Evolutionary conservation across 2,888 invertebrate genomes (phyloP).

Genomic region (Tubulanus polymorphus): DNA sequence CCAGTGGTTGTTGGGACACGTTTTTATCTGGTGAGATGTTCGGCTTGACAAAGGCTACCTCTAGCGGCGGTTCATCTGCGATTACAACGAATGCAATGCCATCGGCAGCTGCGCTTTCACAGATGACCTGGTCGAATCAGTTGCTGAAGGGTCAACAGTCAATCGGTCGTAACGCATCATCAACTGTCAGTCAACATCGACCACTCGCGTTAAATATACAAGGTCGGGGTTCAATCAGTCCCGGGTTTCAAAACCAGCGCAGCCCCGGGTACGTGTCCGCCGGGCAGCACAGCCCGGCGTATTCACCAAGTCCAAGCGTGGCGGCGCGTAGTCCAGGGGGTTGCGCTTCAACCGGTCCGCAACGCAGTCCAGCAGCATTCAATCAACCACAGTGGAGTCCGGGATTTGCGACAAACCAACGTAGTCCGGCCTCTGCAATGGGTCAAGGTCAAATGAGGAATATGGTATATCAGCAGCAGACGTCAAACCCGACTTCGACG

Average conservation of each 20-base stretch:
- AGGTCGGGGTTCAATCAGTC: neutral
- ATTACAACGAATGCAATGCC: neutral
- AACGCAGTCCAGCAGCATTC: neutral
- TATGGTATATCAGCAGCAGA: too few relatives aligned
- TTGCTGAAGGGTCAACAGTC: too few relatives aligned
- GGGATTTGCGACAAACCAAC: neutral
- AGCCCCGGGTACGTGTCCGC: neutral
- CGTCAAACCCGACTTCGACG: too few relatives aligned
- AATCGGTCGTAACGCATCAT: too few relatives aligned
- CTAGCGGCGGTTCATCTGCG: neutral
- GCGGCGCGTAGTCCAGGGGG: too few relatives aligned
- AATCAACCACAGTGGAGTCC: neutral
- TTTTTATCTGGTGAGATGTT: neutral
- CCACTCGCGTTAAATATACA: neutral
- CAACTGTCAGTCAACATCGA: neutral
- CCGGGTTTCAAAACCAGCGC: neutral
- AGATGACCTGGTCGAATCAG: conserved; percentile 13
- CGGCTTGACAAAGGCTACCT: neutral
- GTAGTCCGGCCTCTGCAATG: too few relatives aligned
- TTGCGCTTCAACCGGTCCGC: too few relatives aligned
- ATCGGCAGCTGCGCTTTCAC: conserved; percentile 1
- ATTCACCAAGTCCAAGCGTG: neutral
- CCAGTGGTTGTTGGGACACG: conserved; percentile 9
- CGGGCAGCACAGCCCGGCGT: neutral
- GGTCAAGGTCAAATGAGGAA: too few relatives aligned